Conservation (phyloP, 2,113 vertebrate species). For the Probosciger aterrimus region DNA sequence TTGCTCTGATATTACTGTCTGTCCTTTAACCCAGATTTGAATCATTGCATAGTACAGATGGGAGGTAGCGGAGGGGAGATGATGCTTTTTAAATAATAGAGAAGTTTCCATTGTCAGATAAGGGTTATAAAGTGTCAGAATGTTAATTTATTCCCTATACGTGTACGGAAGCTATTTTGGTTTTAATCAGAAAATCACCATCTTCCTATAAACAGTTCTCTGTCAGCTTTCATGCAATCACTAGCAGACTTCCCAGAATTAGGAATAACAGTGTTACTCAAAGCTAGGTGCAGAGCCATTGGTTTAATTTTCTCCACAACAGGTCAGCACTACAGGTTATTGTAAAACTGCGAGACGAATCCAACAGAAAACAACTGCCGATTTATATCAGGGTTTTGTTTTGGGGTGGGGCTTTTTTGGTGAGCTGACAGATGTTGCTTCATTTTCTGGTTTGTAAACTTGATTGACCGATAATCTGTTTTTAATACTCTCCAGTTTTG, state of each 20-base stretch:
- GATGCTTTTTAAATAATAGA: background rate
- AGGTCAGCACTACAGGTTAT: background rate
- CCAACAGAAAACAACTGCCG: background rate
- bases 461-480: background rate
- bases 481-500: background rate
- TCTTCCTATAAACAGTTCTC: background rate
- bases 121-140: background rate
- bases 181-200: background rate
- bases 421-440: background rate
- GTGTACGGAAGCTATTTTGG: background rate
- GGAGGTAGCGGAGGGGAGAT: rapidly evolving
- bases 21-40: background rate
- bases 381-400: background rate
- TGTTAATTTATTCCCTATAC: background rate
- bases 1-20: background rate
- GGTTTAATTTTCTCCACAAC: background rate
- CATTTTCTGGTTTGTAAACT: background rate
- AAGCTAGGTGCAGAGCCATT: background rate
- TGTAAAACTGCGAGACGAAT: background rate
- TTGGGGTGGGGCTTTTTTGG: background rate
- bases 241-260: background rate
- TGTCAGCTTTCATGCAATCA: background rate
- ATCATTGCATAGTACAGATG: background rate
- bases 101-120: background rate
- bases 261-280: background rate